Conservation (phyloP, 2,888 invertebrate genomes). For the Idaea dimidiata region DNA sequence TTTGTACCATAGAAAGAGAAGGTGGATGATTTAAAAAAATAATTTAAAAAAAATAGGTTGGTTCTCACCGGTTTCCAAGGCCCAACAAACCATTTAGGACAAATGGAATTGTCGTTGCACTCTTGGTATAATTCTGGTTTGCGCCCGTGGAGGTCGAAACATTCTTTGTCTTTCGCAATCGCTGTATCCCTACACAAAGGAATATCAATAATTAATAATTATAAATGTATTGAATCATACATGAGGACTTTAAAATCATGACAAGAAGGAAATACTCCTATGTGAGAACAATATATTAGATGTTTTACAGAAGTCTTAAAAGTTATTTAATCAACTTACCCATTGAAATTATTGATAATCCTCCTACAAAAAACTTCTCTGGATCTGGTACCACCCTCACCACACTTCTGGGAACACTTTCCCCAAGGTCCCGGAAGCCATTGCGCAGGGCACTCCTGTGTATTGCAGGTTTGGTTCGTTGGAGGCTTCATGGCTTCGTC, state of each 20-base stretch:
- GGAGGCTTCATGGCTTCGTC: constrained; percentile 87
- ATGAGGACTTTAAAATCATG: neutral
- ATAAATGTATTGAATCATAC: neutral
- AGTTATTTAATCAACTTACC: constrained; percentile 54
- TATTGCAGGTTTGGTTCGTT: constrained; percentile 86
- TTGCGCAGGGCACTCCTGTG: constrained; percentile 87
- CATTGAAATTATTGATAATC: constrained; percentile 82
- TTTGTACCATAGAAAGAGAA: neutral
- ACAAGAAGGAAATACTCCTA: too few relatives aligned
- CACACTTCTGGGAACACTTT: constrained; percentile 91
- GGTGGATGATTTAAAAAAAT: neutral
- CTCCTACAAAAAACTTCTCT: constrained; percentile 90
- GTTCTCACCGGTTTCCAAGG: constrained; percentile 91
- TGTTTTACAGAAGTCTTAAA: too few relatives aligned
- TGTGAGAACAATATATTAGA: too few relatives aligned
- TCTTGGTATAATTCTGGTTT: constrained; percentile 85
- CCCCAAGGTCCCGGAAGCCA: constrained; percentile 92
- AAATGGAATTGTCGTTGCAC: constrained; percentile 89
- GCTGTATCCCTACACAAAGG: constrained; percentile 74
- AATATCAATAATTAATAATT: neutral
- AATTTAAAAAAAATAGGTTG: neutral
- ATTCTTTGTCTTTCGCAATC: constrained; percentile 87
- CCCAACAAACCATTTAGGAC: constrained; percentile 93
- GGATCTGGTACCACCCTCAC: constrained; percentile 85
- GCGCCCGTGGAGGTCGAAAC: constrained; percentile 83